A percentile compares a stretch with the other conserved stretches of the same genome.
phyloP scores from a whole-genome alignment of 1,140 invertebrate genomes.

The Penaeus indicus region DNA sequence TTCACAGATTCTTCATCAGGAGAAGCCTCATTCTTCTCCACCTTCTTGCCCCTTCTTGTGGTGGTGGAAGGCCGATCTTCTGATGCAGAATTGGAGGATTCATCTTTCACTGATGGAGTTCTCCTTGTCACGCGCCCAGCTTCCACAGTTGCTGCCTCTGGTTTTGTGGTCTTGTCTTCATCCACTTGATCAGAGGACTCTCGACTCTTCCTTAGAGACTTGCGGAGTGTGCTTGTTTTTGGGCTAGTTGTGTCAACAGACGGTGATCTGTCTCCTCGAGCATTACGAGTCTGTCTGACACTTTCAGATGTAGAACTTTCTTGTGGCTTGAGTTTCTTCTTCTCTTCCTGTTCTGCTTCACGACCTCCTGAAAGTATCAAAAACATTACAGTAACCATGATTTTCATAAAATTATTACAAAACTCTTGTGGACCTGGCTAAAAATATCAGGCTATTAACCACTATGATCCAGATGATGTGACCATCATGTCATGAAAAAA shows the following conservation, averaged over 20 bases:
- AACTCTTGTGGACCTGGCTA: too few relatives aligned
- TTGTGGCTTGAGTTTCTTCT: not conserved
- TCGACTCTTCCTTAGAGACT: slow-evolving; percentile 35
- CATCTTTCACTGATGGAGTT: slow-evolving; percentile 31
- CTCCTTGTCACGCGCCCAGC: slow-evolving; percentile 35
- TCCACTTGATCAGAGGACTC: slow-evolving; percentile 15
- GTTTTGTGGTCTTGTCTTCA: not conserved
- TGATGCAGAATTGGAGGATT: not conserved
- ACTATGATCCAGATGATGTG: too few relatives aligned
- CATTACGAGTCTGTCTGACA: not conserved
- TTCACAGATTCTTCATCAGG: not conserved
- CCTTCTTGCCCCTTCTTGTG: not conserved
- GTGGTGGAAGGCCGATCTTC: slow-evolving; percentile 2
- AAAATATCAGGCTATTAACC: too few relatives aligned
- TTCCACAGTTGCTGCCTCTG: not conserved
- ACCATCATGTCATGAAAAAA: too few relatives aligned
- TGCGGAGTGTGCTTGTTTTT: slow-evolving; percentile 2
- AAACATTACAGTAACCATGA: not conserved
- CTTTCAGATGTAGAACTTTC: not conserved
- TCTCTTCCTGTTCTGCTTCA: slow-evolving; percentile 29
- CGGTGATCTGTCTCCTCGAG: not conserved
- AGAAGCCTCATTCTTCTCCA: not conserved
- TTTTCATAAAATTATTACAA: too few relatives aligned
- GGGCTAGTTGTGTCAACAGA: too few relatives aligned
- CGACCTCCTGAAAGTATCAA: slow-evolving; percentile 29